A percentile compares a stretch with the other conserved stretches of the same genome.
Conservation (phyloP, 2,888 invertebrate species). For the Stenodema calcarata region DNA sequence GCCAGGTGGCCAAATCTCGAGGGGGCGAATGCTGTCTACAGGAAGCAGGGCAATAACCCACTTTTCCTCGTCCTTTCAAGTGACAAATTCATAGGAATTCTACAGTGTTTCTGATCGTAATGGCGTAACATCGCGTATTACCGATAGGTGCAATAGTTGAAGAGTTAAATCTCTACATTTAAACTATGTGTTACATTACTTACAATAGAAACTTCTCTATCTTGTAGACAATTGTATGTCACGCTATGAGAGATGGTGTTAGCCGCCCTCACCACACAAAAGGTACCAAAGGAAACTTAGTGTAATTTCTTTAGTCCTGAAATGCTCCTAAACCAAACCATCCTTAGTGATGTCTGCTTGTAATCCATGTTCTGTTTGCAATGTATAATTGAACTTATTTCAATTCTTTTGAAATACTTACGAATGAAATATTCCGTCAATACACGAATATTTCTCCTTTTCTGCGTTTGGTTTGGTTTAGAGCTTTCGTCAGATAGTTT, state of each 20-base stretch:
- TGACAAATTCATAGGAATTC: too few relatives aligned
- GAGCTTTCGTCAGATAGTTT: conserved; percentile 28
- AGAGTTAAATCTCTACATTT: background rate
- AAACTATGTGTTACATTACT: conserved; percentile 21
- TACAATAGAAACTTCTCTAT: conserved; percentile 58
- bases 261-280: conserved; percentile 51
- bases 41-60: too few relatives aligned
- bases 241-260: conserved; percentile 57
- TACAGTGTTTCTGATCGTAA: too few relatives aligned
- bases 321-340: conserved; percentile 37
- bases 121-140: too few relatives aligned
- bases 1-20: too few relatives aligned
- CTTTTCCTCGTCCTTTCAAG: too few relatives aligned
- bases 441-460: background rate
- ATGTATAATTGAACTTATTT: background rate
- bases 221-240: conserved; percentile 59
- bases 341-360: background rate
- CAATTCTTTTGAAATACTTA: background rate
- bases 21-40: too few relatives aligned
- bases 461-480: conserved; percentile 26
- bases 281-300: conserved; percentile 44
- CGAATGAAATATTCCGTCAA: background rate
- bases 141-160: background rate
- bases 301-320: conserved; percentile 33
- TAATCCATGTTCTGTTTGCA: background rate